Evolutionary conservation across 2,113 vertebrate species (phyloP).

Genomic region (Syngnathus scovelli): DNA sequence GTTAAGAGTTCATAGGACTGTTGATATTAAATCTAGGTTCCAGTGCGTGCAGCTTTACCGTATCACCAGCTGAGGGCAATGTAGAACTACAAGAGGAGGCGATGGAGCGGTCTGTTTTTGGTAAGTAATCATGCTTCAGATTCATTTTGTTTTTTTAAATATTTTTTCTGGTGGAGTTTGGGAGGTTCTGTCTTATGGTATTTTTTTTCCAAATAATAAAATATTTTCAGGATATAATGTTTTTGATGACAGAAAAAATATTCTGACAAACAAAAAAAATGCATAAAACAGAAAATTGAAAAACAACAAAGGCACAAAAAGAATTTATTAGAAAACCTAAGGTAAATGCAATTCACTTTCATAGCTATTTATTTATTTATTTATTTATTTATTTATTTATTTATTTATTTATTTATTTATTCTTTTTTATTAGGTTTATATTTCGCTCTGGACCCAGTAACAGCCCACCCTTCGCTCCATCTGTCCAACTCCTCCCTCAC

Average conservation of each 20-base stretch:
- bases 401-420: neutral
- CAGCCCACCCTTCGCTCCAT: slow-evolving; percentile 34
- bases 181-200: no score
- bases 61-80: slow-evolving; percentile 44
- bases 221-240: no score
- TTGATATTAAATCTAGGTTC: slow-evolving; percentile 9
- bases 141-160: neutral
- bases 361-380: no score
- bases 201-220: no score
- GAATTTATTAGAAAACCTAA: no score
- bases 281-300: no score
- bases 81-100: slow-evolving; percentile 62
- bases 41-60: neutral
- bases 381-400: no score
- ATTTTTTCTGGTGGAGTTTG: no score
- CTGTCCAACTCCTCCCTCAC: slow-evolving; percentile 57
- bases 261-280: no score
- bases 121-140: slow-evolving; percentile 25
- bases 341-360: no score
- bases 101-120: slow-evolving; percentile 57
- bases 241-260: no score
- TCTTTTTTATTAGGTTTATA: slow-evolving; percentile 40
- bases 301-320: no score
- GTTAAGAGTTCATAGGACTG: neutral
- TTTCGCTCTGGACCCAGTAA: slow-evolving; percentile 57